Base-by-base conservation (phyloP, 2,113 vertebrate species). In the Nematolebias whitei region DNA sequence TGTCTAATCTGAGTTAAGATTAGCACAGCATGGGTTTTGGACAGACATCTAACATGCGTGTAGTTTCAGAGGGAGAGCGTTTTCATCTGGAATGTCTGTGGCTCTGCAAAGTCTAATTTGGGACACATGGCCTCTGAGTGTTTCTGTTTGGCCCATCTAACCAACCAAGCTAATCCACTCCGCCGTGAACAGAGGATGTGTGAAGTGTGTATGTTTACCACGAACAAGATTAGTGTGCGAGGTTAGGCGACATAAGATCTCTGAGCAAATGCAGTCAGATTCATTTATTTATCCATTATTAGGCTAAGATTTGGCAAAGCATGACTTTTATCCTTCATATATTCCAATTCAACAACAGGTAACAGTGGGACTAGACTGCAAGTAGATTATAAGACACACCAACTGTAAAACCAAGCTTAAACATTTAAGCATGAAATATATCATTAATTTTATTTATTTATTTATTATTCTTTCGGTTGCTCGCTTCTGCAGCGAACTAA, bases 191-290 rank as follows among this genome's bases (percentile, higher is more conserved):
- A 12, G 23, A 63, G 56, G 35, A 43, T 78, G 75, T 57, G 69
- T 57, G 53, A 71, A 65, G 56, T 58, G 67, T 59, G 74, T 58
- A 63, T 79, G 76, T 68, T 74, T 71, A 72, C 67, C 52, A 50
- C 47, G 81, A 85, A 88, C 76, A 58, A 61, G 66, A 88, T 87
- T 68, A 87, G 66, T 5, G 60, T 57, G 15, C 54, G 39, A 54
- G 62, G 79, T 75, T 83, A 70, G 66, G 44, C 64, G 65, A 75
- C 69, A 77, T 82, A 49, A 67, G 52, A 76, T 80, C 70, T 63
- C 12, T 1, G 54, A 71, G 63, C 47, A 74, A 76, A 64, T 45
- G 51, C 45, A 73, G 22, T 66, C 68, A 56, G 56, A 52, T 22
- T 1, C 57, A 45, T 26, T 2, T 63, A 50, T 55, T 66, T 41